Conservation (phyloP, 2,797 vertebrate genomes). For the Gallinago solitaria region DNA sequence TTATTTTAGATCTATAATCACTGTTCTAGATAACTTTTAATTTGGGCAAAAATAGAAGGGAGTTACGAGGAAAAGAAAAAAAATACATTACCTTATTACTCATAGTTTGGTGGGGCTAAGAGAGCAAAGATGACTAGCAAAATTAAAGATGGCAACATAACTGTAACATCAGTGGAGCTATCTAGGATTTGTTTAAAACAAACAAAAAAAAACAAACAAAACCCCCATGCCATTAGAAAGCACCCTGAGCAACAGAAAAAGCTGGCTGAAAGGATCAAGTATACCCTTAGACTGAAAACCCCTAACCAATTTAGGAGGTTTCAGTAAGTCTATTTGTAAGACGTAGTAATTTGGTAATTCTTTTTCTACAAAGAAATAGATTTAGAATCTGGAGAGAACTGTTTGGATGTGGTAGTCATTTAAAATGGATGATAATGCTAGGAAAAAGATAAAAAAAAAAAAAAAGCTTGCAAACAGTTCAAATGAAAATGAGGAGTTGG, state of each 20-base stretch:
- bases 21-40: not conserved
- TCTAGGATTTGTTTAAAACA: not conserved
- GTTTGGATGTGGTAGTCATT: not conserved
- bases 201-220: rapidly evolving
- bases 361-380: not conserved
- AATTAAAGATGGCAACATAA: not conserved
- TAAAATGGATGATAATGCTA: not conserved
- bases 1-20: not conserved
- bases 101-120: not conserved
- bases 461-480: not conserved
- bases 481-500: not conserved
- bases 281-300: not conserved
- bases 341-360: not conserved
- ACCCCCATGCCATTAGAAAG: not conserved
- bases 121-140: not conserved
- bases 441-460: not conserved
- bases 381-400: not conserved
- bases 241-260: not conserved
- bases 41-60: not conserved
- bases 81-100: not conserved
- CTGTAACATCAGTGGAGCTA: not conserved
- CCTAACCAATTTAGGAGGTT: not conserved
- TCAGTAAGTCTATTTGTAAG: not conserved
- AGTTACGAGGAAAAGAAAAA: not conserved
- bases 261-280: not conserved